phyloP scores from a whole-genome alignment of 2,888 invertebrate genomes.

The Hydraecia micacea region DNA sequence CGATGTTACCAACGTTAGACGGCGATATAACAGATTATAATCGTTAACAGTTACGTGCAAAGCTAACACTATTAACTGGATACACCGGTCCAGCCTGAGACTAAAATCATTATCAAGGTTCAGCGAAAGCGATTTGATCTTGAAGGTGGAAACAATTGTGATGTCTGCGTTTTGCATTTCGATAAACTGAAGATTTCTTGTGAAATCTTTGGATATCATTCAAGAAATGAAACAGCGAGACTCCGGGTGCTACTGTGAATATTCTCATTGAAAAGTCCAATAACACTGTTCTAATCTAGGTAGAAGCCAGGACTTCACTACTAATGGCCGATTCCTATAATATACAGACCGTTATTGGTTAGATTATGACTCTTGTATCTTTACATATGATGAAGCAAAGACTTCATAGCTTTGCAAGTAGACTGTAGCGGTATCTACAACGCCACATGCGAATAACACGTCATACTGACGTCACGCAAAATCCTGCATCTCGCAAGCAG shows the following conservation, averaged over 20 bases:
- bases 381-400: too few species aligned
- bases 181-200: neutral
- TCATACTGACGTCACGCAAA: too few species aligned
- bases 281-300: too few species aligned
- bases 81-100: slow-evolving; percentile 19
- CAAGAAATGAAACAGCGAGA: neutral
- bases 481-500: too few species aligned
- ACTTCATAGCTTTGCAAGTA: too few species aligned
- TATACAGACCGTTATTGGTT: too few species aligned
- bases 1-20: slow-evolving; percentile 29
- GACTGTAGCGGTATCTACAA: too few species aligned
- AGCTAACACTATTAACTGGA: slow-evolving; percentile 32
- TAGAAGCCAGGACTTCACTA: too few species aligned
- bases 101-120: slow-evolving; percentile 58
- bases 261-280: too few species aligned
- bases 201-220: neutral
- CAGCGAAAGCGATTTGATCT: slow-evolving; percentile 33
- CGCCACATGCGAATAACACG: too few species aligned
- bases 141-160: slow-evolving; percentile 23
- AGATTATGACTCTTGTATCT: too few species aligned
- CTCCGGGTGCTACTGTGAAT: neutral
- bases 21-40: slow-evolving; percentile 31
- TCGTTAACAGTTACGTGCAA: slow-evolving; percentile 34
- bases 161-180: slow-evolving; percentile 19
- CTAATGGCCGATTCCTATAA: too few species aligned